Conservation (phyloP, 2,797 vertebrate species). For the Myotis daubentonii region DNA sequence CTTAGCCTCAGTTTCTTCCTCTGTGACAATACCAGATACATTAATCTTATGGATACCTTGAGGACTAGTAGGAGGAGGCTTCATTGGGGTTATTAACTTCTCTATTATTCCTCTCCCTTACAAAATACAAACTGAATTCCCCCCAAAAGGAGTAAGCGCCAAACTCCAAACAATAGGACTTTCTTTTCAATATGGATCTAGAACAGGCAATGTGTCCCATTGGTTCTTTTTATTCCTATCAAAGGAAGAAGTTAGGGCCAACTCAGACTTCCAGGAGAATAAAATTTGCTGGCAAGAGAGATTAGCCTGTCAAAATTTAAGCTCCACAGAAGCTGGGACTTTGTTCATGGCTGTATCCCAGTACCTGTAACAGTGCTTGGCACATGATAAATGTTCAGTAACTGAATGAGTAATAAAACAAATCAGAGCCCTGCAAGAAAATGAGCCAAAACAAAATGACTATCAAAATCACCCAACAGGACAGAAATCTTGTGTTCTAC, state of each 20-base stretch:
- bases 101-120: background rate
- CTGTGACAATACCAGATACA: background rate
- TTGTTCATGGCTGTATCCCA: background rate
- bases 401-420: constrained; percentile 23
- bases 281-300: constrained; percentile 4
- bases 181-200: constrained; percentile 14
- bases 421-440: constrained; percentile 2
- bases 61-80: background rate
- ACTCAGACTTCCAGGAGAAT: constrained; percentile 1
- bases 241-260: background rate
- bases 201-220: background rate
- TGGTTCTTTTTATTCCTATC: background rate
- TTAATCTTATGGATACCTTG: background rate
- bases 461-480: background rate
- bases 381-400: background rate
- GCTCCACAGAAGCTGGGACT: background rate
- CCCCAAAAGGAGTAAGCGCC: background rate
- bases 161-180: background rate
- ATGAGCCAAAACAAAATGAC: background rate
- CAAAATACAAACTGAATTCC: constrained; percentile 15
- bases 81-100: background rate
- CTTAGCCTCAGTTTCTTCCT: background rate
- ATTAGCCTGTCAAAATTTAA: background rate
- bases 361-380: background rate
- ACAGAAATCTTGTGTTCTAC: background rate